Evolutionary conservation across 2,797 vertebrate genomes (phyloP).

Genomic region (Sarcophilus harrisii): DNA sequence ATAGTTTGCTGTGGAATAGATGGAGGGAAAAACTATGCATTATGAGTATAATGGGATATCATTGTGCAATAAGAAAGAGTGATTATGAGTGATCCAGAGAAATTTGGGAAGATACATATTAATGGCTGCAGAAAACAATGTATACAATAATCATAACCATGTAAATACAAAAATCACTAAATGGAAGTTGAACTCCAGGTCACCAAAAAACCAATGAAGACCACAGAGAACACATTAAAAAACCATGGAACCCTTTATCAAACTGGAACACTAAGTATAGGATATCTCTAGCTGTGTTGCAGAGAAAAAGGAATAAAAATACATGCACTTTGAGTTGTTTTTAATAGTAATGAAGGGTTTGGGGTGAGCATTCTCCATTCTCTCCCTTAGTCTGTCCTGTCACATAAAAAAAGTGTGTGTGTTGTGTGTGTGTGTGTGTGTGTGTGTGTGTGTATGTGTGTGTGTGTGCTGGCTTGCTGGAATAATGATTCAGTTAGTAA

Average conservation of each 20-base stretch:
- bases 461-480: background rate
- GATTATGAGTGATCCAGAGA: background rate
- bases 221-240: background rate
- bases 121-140: background rate
- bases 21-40: background rate
- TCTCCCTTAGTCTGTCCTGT: background rate
- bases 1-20: background rate
- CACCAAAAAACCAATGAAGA: background rate
- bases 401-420: background rate
- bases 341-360: background rate
- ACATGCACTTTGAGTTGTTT: background rate
- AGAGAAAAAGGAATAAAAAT: constrained; percentile 3
- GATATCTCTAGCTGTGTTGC: background rate
- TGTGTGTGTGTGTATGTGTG: background rate
- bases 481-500: background rate
- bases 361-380: background rate
- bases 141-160: background rate
- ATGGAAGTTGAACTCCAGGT: background rate
- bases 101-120: background rate
- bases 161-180: background rate
- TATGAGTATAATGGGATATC: background rate
- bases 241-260: background rate
- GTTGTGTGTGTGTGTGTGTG: background rate
- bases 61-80: background rate
- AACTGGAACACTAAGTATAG: background rate